These are phyloP conservation scores for Calliphora vomitoria DNA, from an alignment of 2,888 invertebrate genomes.

Conservation along the genomic window DNA sequence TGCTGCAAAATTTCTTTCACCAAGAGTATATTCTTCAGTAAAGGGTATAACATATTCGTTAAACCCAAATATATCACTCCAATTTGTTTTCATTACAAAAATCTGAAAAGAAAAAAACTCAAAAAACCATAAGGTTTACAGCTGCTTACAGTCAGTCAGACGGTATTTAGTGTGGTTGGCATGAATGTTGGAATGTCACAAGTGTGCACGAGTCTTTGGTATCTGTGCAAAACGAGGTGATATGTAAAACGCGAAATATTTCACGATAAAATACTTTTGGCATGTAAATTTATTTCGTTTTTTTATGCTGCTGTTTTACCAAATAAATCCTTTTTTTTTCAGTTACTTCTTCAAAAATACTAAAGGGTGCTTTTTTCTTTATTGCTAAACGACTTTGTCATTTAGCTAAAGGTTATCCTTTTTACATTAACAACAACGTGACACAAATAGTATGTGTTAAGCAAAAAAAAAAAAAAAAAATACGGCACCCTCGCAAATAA, in stretches of 20 bases:
- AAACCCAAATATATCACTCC: too few relatives aligned
- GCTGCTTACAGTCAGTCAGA: neutral
- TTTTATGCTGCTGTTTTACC: neutral
- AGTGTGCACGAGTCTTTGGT: neutral
- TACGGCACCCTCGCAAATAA: neutral
- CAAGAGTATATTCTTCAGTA: too few relatives aligned
- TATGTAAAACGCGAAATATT: slow-evolving; percentile 61
- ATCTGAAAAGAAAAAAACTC: neutral
- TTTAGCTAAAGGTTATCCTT: slow-evolving; percentile 55
- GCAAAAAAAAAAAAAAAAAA: neutral
- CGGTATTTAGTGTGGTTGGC: neutral
- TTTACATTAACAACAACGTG: slow-evolving; percentile 39
- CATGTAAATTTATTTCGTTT: slow-evolving; percentile 58
- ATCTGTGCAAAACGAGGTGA: slow-evolving; percentile 31
- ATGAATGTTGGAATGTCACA: slow-evolving; percentile 14
- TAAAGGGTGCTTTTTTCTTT: neutral
- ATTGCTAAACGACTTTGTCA: slow-evolving; percentile 65
- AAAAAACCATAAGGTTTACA: slow-evolving; percentile 13
- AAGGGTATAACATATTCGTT: too few relatives aligned
- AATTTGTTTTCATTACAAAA: too few relatives aligned
- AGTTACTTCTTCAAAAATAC: neutral
- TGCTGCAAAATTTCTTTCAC: too few relatives aligned
- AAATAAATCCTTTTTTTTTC: slow-evolving; percentile 53
- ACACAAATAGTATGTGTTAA: slow-evolving; percentile 1
- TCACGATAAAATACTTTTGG: slow-evolving; percentile 56